Evolutionary conservation across 2,888 invertebrate species (phyloP).

Genomic region (Brachylomia viminalis): DNA sequence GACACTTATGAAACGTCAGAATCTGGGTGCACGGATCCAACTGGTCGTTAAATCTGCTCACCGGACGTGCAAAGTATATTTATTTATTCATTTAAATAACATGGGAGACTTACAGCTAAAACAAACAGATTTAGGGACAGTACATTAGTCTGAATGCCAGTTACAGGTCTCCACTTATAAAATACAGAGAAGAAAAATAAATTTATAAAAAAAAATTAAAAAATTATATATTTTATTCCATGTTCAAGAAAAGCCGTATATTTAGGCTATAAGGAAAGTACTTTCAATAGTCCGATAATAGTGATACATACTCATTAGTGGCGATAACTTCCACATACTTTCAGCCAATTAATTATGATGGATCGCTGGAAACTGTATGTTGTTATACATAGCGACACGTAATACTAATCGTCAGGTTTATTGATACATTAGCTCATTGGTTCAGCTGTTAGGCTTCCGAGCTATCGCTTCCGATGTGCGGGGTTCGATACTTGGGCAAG

Average conservation of each 20-base stretch:
- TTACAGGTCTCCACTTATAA: no score
- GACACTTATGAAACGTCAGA: background rate
- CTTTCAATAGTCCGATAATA: background rate
- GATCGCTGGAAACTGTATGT: slow-evolving; percentile 34
- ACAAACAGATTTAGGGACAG: no score
- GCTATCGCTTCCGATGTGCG: slow-evolving; percentile 14
- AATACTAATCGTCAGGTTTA: slow-evolving; percentile 1
- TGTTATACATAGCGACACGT: slow-evolving; percentile 15
- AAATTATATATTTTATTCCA: background rate
- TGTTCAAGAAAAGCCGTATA: background rate
- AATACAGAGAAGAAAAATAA: no score
- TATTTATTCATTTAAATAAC: no score
- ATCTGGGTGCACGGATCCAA: background rate
- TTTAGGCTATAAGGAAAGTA: slow-evolving; percentile 23
- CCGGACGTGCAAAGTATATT: background rate
- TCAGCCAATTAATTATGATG: slow-evolving; percentile 47
- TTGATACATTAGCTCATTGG: slow-evolving; percentile 2
- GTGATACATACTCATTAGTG: background rate
- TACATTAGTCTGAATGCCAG: no score
- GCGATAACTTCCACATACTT: slow-evolving; percentile 46
- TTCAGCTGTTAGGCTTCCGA: background rate
- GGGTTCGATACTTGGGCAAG: slow-evolving; percentile 2
- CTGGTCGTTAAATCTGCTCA: background rate
- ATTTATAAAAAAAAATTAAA: no score
- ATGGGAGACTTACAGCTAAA: no score